These are phyloP conservation scores for Apodemus sylvaticus DNA, from an alignment of 2,113 vertebrate genomes.

Conservation along the genomic window DNA sequence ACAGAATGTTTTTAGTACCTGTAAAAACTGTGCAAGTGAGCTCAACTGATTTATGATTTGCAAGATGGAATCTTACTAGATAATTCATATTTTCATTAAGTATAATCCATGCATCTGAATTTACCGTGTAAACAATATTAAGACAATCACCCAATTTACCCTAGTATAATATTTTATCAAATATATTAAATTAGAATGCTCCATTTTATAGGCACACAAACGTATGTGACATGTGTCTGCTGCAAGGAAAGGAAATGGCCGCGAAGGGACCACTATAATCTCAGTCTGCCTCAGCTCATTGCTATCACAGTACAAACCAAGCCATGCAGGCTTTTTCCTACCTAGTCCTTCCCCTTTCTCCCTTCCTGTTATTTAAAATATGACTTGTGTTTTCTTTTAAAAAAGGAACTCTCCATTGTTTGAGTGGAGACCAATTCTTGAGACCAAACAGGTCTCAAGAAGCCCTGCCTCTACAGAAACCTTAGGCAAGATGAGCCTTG, in stretches of 20 bases:
- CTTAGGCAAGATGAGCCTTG: not conserved
- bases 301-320: not conserved
- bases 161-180: not conserved
- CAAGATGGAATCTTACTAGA: not conserved
- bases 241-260: not conserved
- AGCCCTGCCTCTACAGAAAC: not conserved
- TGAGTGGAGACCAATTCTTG: too few relatives aligned
- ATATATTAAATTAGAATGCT: not conserved
- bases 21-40: not conserved
- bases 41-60: not conserved
- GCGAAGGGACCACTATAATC: not conserved
- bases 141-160: not conserved
- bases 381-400: not conserved
- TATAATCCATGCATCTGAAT: not conserved
- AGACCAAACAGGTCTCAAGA: not conserved
- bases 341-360: not conserved
- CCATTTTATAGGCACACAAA: not conserved
- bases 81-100: not conserved
- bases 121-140: not conserved
- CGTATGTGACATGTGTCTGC: not conserved
- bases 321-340: not conserved
- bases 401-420: not conserved
- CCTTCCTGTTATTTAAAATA: not conserved
- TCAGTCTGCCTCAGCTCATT: not conserved
- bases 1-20: not conserved